Conservation (phyloP, 2,797 vertebrate genomes). For the Chromis chromis region DNA sequence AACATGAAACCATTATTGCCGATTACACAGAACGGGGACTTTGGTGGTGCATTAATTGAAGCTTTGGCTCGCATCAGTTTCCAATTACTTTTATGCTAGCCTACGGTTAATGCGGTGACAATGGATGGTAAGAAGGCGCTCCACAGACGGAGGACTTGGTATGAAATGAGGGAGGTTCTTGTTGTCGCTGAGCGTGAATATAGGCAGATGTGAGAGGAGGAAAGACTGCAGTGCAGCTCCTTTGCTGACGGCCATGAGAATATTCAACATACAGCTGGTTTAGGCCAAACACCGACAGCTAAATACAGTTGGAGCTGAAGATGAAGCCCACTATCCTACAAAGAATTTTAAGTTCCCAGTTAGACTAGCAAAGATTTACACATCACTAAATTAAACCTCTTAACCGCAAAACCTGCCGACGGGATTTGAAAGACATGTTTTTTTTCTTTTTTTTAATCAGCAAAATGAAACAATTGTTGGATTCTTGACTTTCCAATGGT, state of each 20-base stretch:
- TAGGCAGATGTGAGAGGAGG: slow-evolving; percentile 58
- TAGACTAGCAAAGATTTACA: neutral
- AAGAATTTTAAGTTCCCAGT: neutral
- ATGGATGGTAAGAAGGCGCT: slow-evolving; percentile 77
- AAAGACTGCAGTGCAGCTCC: slow-evolving; percentile 47
- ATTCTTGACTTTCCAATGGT: no score
- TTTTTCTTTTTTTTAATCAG: no score
- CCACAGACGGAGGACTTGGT: slow-evolving; percentile 65
- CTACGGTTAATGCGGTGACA: slow-evolving; percentile 86
- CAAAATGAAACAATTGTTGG: no score
- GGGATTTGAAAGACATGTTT: no score
- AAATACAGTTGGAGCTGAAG: slow-evolving; percentile 14
- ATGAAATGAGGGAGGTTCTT: slow-evolving; percentile 67
- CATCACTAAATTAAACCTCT: neutral
- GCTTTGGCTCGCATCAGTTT: slow-evolving; percentile 85
- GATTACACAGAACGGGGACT: slow-evolving; percentile 86
- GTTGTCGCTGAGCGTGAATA: slow-evolving; percentile 59
- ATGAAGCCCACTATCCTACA: neutral
- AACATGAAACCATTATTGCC: slow-evolving; percentile 87
- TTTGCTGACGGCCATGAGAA: slow-evolving; percentile 41
- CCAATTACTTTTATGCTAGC: slow-evolving; percentile 90
- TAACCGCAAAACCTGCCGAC: neutral
- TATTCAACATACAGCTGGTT: slow-evolving; percentile 46
- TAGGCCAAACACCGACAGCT: slow-evolving; percentile 47
- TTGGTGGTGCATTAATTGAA: slow-evolving; percentile 87